These are phyloP conservation scores for Tenthredo mesomela DNA, from an alignment of 2,888 invertebrate genomes.

Conservation along the genomic window DNA sequence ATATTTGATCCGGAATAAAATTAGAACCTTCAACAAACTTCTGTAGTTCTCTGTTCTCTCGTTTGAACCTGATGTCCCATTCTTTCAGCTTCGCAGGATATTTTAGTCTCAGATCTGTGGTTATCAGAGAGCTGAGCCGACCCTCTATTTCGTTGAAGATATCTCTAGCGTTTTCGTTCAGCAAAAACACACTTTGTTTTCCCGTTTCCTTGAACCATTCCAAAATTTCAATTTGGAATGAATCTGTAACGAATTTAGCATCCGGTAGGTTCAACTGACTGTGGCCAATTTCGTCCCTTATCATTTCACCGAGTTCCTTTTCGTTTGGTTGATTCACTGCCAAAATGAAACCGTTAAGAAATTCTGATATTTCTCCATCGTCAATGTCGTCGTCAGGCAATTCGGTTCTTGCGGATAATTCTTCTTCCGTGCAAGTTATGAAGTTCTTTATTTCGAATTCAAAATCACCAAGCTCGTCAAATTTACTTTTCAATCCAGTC, in stretches of 20 bases:
- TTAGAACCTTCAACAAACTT: neutral
- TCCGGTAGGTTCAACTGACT: neutral
- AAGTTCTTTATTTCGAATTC: slow-evolving; percentile 7
- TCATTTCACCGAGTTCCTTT: neutral
- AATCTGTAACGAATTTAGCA: neutral
- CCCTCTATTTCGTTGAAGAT: slow-evolving; percentile 4
- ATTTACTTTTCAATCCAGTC: neutral
- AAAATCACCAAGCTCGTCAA: neutral
- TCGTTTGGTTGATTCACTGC: neutral
- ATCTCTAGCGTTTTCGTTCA: neutral
- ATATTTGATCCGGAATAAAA: neutral
- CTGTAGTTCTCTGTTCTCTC: neutral
- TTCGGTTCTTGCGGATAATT: neutral
- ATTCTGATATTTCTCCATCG: neutral
- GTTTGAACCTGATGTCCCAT: neutral
- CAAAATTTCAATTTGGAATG: neutral
- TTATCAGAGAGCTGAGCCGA: neutral
- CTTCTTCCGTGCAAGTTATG: neutral
- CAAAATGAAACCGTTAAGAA: neutral
- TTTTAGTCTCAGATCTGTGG: neutral
- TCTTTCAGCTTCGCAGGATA: neutral
- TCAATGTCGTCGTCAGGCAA: neutral
- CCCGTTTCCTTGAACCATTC: slow-evolving; percentile 1
- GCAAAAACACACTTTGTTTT: neutral
- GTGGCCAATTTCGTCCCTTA: neutral